Evolutionary conservation across 2,113 vertebrate species (phyloP).

Genomic region (Aphelocoma coerulescens): DNA sequence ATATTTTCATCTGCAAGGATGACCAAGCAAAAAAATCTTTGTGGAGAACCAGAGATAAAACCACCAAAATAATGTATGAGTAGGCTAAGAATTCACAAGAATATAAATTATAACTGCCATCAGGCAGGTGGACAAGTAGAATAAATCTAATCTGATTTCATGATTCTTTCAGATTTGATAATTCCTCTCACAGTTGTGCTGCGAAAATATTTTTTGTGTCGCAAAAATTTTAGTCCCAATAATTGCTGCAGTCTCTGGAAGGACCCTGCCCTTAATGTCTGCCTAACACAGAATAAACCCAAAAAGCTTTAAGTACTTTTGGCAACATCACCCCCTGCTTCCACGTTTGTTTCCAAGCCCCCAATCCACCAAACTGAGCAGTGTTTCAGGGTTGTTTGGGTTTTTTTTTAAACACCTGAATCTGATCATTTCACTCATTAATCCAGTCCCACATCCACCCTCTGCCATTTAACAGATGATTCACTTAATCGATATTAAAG

Average conservation of each 20-base stretch:
- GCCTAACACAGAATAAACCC: background rate
- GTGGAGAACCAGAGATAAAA: background rate
- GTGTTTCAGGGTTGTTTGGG: background rate
- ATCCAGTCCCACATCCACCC: background rate
- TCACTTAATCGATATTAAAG: conserved; percentile 33
- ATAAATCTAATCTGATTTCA: background rate
- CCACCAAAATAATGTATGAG: background rate
- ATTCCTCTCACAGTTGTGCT: background rate
- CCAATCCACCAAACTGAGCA: background rate
- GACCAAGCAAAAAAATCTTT: background rate
- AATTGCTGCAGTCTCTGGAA: background rate
- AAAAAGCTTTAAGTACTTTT: background rate
- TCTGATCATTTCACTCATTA: conserved; percentile 31
- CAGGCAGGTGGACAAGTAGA: background rate
- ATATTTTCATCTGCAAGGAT: background rate
- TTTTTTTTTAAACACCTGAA: background rate
- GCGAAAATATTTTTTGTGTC: background rate
- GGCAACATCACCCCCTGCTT: background rate
- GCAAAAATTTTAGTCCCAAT: background rate
- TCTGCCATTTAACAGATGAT: conserved; percentile 37
- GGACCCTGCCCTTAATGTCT: background rate
- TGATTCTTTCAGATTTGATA: background rate
- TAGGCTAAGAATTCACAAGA: background rate
- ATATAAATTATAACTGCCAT: background rate
- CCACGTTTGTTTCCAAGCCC: background rate